Evolutionary conservation across 2,888 invertebrate species (phyloP), one percentile per base, ranked within the genome.

Genomic region (Acanthoscelides obtectus): DNA sequence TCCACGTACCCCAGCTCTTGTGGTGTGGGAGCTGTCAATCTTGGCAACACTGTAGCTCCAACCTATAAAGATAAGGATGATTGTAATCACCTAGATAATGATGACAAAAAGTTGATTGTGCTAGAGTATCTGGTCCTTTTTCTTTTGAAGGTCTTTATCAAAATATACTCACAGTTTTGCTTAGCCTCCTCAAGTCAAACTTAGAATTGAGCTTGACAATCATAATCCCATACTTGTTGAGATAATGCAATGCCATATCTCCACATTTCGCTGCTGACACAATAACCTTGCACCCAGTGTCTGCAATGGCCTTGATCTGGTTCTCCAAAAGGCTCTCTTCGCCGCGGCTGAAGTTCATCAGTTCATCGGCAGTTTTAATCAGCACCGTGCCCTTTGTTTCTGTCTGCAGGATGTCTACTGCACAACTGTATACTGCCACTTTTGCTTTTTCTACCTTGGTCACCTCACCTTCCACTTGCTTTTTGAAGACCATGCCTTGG

Each of bases 251-350:
- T 64, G 98, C 97, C 93, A 99, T 94, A 81, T 99, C 99, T 3
- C 99, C 99, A 84, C 99, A 96, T 86, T 99, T 99, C 67, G 98
- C 98, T 70, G 99, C 99, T 66, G 96, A 93, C 1, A 99, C 98
- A 69, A 99, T 88, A 5, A 99, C 97, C 79, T 92, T 94, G 0
- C 94, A 94, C 19, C 99, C 99, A 69, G 93, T 86, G 75, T 97
- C 97, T 45, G 96, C 94, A 80, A 99, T 94, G 0, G 94, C 90
- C 82, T 95, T 94, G 73, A 96, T 94, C 84, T 96, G 95, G 74
- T 91, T 88, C 84, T 99, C 99, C 73, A 99, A 88, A 0, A 96
- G 87, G 70, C 91, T 93, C 86, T 99, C 99, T 84, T 99, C 99
- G 21, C 98, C 99, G 74, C 93, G 90, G 78, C 97, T 97, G 86